Conservation (phyloP, 2,113 vertebrate species). For the Octodon degus region DNA sequence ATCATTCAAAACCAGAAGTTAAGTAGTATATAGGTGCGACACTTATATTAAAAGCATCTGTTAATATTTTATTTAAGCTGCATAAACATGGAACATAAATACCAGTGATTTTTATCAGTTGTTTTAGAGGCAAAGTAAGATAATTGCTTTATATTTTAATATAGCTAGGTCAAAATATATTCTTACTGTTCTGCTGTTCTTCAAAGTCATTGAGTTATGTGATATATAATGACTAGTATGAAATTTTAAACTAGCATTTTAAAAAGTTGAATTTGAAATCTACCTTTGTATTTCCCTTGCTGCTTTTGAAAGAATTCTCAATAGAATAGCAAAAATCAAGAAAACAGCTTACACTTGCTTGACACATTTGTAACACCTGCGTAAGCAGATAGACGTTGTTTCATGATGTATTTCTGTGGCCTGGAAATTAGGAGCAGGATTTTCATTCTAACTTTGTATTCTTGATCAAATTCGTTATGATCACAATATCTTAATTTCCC, state of each 20-base stretch:
- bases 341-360: constrained; percentile 26
- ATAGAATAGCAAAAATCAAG: constrained; percentile 29
- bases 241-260: constrained; percentile 10
- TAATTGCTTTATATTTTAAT: constrained; percentile 26
- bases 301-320: not conserved
- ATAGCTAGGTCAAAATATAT: not conserved
- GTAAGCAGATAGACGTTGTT: not conserved
- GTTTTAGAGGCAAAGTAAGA: not conserved
- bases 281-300: not conserved
- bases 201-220: not conserved
- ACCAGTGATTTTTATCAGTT: not conserved
- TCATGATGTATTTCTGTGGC: not conserved
- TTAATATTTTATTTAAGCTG: not conserved
- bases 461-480: constrained; percentile 2
- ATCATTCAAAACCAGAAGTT: constrained; percentile 39
- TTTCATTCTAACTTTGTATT: constrained; percentile 49
- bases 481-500: not conserved
- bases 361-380: not conserved
- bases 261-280: constrained; percentile 24
- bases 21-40: not conserved
- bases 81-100: not conserved
- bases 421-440: constrained; percentile 28
- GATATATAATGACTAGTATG: not conserved
- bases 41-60: not conserved
- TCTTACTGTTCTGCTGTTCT: not conserved